Evolutionary conservation across 37 sponge, comb jelly and placozoan genomes (phyloP).

Genomic region (Halichondria panicea): DNA sequence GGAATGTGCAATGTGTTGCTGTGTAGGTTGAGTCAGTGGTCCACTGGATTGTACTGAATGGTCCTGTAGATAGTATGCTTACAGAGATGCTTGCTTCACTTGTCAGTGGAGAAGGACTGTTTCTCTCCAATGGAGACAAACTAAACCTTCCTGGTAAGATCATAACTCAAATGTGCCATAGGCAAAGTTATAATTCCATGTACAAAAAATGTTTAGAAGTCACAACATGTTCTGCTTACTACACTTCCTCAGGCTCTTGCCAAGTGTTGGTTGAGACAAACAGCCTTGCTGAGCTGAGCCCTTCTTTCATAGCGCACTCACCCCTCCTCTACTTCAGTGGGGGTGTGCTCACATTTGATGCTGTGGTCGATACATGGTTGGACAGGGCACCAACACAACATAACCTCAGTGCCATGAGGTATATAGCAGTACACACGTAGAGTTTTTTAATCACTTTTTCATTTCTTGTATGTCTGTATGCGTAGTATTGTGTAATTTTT

Average conservation of each 20-base stretch:
- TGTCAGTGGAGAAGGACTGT: slow-evolving; percentile 12
- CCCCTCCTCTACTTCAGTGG: slow-evolving; percentile 30
- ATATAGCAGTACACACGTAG: no score
- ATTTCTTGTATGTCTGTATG: no score
- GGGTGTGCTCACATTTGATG: slow-evolving; percentile 30
- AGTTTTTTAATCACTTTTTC: no score
- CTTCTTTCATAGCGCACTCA: slow-evolving; percentile 30
- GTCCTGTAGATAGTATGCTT: slow-evolving; percentile 25
- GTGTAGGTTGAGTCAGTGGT: not conserved
- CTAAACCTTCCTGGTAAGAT: slow-evolving; percentile 20
- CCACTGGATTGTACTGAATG: slow-evolving; percentile 76
- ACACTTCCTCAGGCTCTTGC: slow-evolving; percentile 30
- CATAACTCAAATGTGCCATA: not conserved
- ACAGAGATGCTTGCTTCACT: slow-evolving; percentile 5
- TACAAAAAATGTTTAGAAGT: not conserved
- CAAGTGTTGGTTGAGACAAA: slow-evolving; percentile 52
- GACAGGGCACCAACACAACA: slow-evolving; percentile 69
- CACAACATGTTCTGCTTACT: not conserved
- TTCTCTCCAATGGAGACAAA: slow-evolving; percentile 29
- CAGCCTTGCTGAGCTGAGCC: slow-evolving; percentile 21
- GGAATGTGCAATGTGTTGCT: not conserved
- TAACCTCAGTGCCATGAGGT: slow-evolving; percentile 62
- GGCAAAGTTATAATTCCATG: not conserved
- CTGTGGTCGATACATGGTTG: slow-evolving; percentile 62
- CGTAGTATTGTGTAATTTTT: no score